Conservation (phyloP, 2,113 vertebrate genomes). For the Mesembrinibis cayennensis region DNA sequence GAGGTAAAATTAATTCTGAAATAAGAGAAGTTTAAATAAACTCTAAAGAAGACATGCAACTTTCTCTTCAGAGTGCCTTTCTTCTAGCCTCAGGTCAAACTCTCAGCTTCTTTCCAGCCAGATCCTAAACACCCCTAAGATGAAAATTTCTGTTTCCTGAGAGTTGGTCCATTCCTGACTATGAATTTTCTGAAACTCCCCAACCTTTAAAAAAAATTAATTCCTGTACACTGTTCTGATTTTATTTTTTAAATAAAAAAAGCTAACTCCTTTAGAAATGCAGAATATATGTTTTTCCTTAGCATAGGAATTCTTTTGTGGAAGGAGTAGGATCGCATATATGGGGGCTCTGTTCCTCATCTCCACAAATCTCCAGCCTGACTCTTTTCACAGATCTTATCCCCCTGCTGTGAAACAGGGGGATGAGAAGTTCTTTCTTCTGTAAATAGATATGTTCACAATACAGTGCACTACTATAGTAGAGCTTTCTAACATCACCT, state of each 20-base stretch:
- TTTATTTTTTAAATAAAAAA: not conserved
- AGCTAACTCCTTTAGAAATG: not conserved
- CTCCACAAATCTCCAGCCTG: not conserved
- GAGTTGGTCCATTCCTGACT: not conserved
- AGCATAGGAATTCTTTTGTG: not conserved
- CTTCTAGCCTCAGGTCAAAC: not conserved
- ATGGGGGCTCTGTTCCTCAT: not conserved
- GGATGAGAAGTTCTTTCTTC: not conserved
- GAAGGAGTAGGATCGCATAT: not conserved
- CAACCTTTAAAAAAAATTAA: not conserved
- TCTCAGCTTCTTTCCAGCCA: not conserved
- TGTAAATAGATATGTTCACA: not conserved
- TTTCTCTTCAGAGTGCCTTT: not conserved
- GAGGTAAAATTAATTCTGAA: constrained; percentile 48
- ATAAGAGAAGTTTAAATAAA: constrained; percentile 43
- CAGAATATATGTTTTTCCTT: not conserved
- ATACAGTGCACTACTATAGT: not conserved
- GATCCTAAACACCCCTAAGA: not conserved
- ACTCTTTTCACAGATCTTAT: not conserved
- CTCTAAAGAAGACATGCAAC: not conserved
- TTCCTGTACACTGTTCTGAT: not conserved
- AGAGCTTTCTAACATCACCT: not conserved
- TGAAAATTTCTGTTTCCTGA: not conserved
- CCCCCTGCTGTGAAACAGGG: not conserved
- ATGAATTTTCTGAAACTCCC: not conserved